Evolutionary conservation across 2,888 invertebrate species (phyloP).

Genomic region (Drosophila macrospina): DNA sequence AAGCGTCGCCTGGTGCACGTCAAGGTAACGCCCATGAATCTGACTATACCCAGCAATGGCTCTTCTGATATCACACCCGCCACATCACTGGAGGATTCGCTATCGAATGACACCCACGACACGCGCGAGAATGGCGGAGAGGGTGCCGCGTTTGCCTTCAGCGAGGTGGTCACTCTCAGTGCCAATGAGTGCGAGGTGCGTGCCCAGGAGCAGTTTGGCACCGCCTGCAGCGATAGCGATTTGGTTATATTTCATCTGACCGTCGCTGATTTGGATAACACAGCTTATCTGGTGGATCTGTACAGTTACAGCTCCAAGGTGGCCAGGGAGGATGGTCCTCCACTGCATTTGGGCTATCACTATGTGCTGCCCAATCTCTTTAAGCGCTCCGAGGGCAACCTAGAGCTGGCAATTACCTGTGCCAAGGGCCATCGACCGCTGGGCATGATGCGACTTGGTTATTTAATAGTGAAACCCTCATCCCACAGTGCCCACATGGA

Average conservation of each 20-base stretch:
- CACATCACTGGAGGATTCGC: constrained; percentile 87
- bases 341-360: constrained; percentile 95
- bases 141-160: constrained; percentile 85
- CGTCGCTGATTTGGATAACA: constrained; percentile 90
- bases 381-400: constrained; percentile 91
- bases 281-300: constrained; percentile 94
- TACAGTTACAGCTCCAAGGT: constrained; percentile 90
- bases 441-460: constrained; percentile 90
- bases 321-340: constrained; percentile 88
- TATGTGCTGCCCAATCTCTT: constrained; percentile 94
- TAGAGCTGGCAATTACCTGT: constrained; percentile 94
- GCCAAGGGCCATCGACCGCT: constrained; percentile 94
- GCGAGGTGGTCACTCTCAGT: constrained; percentile 89
- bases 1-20: constrained; percentile 89
- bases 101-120: constrained; percentile 87
- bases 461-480: constrained; percentile 86
- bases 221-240: constrained; percentile 90
- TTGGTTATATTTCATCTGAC: constrained; percentile 92
- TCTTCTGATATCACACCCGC: constrained; percentile 47
- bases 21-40: constrained; percentile 91
- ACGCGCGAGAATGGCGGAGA: constrained; percentile 87
- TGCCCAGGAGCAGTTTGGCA: constrained; percentile 93
- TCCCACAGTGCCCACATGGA: constrained; percentile 87
- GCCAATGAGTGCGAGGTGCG: constrained; percentile 89
- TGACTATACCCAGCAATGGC: constrained; percentile 86